Evolutionary conservation across 2,797 vertebrate species (phyloP), one percentile per base, ranked within the genome.

Genomic region (Alcedo atthis): DNA sequence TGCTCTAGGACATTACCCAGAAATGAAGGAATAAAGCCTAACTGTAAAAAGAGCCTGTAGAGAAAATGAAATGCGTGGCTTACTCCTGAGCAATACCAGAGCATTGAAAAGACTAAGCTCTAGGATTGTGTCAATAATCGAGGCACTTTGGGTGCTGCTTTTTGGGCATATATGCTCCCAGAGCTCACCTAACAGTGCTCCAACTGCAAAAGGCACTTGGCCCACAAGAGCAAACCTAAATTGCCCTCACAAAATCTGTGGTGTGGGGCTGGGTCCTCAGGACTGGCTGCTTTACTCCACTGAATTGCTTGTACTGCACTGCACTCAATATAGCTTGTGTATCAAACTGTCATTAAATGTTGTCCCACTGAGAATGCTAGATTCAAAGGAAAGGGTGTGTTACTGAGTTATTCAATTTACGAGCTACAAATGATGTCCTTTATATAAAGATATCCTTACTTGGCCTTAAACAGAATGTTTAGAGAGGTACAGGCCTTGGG

Each of bases 361-460:
- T 55, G 21, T 46, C 88, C 20, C 19, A 51, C 26, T 32, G 24
- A 86, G 69, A 43, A 70, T 22, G 30, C 30, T 33, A 64, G 26
- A 79, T 80, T 64, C 37, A 82, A 92, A 90, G 48, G 33, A 73
- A 92, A 92, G 32, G 21, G 81, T 48, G 15, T 46, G 42, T 64
- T 70, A 83, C 55, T 10, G 48, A 81, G 20, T 68, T 63, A 79
- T 6, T 73, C 24, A 59, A 61, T 84, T 69, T 59, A 90, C n/a
- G 16, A 85, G 30, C 40, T 74, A 84, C n/a, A 85, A 63, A 78
- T 69, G 18, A 70, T 63, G 37, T 37, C n/a, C 43, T 71, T 90
- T 81, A 68, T 64, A 63, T 70, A 92, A 86, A 84, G 30, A 81
- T 42, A 74, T 33, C 43, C 51, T 88, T 88, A 64, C 37, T 92